Percentiles rank a stretch among this genome's conserved stretches.
Evolutionary conservation across 2,113 vertebrate species (phyloP).

Genomic region (Nymphicus hollandicus): DNA sequence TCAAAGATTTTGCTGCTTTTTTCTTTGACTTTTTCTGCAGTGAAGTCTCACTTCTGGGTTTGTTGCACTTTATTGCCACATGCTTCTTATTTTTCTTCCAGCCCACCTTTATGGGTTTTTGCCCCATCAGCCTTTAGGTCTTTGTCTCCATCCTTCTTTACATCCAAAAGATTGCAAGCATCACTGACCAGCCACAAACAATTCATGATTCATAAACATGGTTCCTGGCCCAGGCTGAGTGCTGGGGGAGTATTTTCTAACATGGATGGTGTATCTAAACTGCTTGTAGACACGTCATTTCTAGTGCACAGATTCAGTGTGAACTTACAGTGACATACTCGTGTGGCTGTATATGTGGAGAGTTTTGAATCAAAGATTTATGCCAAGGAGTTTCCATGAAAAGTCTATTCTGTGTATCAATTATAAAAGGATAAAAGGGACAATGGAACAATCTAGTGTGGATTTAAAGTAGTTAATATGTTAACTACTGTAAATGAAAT

Average conservation of each 20-base stretch:
- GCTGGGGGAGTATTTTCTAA: not conserved
- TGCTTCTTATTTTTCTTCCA: not conserved
- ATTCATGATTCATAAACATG: not conserved
- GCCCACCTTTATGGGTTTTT: not conserved
- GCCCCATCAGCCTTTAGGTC: not conserved
- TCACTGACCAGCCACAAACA: not conserved
- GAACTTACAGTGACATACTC: not conserved
- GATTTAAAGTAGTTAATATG: not conserved
- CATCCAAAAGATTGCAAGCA: not conserved
- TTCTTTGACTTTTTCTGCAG: not conserved
- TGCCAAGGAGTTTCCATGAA: not conserved
- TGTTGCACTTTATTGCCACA: not conserved
- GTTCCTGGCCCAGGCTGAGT: not conserved
- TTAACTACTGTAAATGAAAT: not conserved
- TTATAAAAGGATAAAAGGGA: not conserved
- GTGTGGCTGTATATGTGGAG: not conserved
- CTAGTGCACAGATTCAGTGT: not conserved
- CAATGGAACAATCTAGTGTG: not conserved
- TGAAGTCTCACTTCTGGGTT: not conserved
- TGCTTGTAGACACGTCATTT: not conserved
- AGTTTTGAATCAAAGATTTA: not conserved
- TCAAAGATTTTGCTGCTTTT: not conserved
- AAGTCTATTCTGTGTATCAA: not conserved
- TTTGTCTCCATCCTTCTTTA: not conserved
- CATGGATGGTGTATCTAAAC: not conserved